These are phyloP conservation scores for Murina feae DNA, from an alignment of 2,113 vertebrate genomes.

Conservation along the genomic window DNA sequence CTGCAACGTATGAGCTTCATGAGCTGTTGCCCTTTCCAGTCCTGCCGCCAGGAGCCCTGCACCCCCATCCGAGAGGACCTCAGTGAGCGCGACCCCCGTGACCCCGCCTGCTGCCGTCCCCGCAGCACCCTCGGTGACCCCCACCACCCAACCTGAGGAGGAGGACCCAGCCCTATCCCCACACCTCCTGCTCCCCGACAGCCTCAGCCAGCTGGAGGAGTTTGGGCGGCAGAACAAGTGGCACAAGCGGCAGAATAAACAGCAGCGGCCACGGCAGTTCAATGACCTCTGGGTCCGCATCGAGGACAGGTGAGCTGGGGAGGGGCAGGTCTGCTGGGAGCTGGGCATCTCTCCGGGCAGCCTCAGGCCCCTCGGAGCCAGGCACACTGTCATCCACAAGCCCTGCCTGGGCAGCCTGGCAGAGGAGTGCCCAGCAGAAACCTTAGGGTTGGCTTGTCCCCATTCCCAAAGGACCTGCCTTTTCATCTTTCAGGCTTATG, in stretches of 20 bases:
- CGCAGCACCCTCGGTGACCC: neutral
- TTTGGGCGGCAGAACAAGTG: constrained; percentile 94
- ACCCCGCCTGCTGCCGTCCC: constrained; percentile 6
- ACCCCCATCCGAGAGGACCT: constrained; percentile 32
- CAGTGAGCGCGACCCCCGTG: neutral
- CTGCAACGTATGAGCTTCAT: neutral
- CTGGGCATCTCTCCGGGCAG: rapidly evolving
- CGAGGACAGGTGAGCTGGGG: constrained; percentile 89
- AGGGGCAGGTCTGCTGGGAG: neutral
- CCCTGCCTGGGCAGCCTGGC: neutral
- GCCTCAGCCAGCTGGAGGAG: constrained; percentile 97
- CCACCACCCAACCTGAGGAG: constrained; percentile 70
- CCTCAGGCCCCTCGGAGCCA: neutral
- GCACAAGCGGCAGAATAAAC: constrained; percentile 89
- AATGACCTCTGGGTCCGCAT: constrained; percentile 99
- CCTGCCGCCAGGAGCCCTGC: constrained; percentile 14
- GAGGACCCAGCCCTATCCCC: constrained; percentile 87
- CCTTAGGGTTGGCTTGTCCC: neutral
- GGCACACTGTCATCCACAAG: no score
- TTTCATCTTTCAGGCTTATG: neutral
- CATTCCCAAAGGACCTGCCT: neutral
- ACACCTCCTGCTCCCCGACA: constrained; percentile 93
- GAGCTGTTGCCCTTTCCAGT: constrained; percentile 20
- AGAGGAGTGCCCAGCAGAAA: neutral
- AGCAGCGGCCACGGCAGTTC: constrained; percentile 91